Evolutionary conservation across 1,140 invertebrate genomes (phyloP), one percentile per base, ranked within the genome.

Genomic region (Phocides pigmalion): DNA sequence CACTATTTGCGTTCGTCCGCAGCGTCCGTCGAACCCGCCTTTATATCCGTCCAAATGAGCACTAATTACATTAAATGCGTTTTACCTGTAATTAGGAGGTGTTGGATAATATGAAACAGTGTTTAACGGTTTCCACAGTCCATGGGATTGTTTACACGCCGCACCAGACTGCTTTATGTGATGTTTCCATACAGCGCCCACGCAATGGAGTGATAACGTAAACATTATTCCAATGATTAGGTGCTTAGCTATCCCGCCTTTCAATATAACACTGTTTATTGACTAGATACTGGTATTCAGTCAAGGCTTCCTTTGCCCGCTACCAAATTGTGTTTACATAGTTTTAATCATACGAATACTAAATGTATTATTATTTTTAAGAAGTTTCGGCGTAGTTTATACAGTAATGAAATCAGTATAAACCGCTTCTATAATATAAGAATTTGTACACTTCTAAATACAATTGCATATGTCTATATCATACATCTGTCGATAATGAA

Each of bases 21-120:
- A 47, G 22, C 69, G 81, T 72, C 59, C 84, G 58, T 73, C 76
- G 80, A 81, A 76, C 81, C 66, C 68, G 62, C 47, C 65, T 76
- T 79, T 78, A 79, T 84, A 84, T 81, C 79, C 84, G 70, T 72
- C 73, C 76, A 72, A 80, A 81, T 82, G 72, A 79, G 72, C 70
- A 83, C 83, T 85, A 85, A 88, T 81, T 85, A 83, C 72, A 81
- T 80, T 80, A 77, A 79, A 85, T 83, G 78, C 81, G 81, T 76
- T 83, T 79, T 79, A 84, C 81, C 78, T 81, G 80, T 82, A 87
- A 89, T 89, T 89, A 89, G 81, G 59, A 83, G 79, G 84, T 84
- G 86, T 87, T 84, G 82, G 79, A 76, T 74, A 82, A 87, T 81
- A 77, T 75, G 77, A 77, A 84, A 75, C 85, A 84, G 80, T 70